These are phyloP conservation scores for Calliopsis andreniformis DNA, from an alignment of 1,140 invertebrate species.

Conservation along the genomic window DNA sequence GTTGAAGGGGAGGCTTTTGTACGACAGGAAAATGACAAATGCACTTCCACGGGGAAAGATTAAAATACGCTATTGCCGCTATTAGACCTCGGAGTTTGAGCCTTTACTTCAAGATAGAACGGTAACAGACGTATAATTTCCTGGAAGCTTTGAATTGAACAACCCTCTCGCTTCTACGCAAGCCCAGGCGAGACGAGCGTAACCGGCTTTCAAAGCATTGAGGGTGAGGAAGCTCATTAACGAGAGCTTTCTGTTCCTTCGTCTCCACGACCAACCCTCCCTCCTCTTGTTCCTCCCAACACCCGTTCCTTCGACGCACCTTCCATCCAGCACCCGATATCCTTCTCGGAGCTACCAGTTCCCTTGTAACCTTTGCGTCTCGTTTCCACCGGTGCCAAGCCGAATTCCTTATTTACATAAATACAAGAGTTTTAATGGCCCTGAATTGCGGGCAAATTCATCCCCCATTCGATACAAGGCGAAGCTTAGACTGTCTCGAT, in stretches of 20 bases:
- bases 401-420: slow-evolving; percentile 74
- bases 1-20: slow-evolving; percentile 57
- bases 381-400: slow-evolving; percentile 31
- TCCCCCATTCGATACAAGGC: background rate
- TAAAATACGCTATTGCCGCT: slow-evolving; percentile 76
- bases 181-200: slow-evolving; percentile 71
- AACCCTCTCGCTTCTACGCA: slow-evolving; percentile 64
- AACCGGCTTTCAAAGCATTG: slow-evolving; percentile 76
- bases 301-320: slow-evolving; percentile 49
- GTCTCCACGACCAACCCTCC: slow-evolving; percentile 23
- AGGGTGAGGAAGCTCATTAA: slow-evolving; percentile 82
- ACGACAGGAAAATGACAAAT: slow-evolving; percentile 62
- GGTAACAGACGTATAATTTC: slow-evolving; percentile 80
- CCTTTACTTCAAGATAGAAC: slow-evolving; percentile 67
- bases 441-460: slow-evolving; percentile 51
- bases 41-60: slow-evolving; percentile 65
- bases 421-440: slow-evolving; percentile 65
- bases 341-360: slow-evolving; percentile 49
- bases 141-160: slow-evolving; percentile 77
- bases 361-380: slow-evolving; percentile 22
- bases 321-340: slow-evolving; percentile 56
- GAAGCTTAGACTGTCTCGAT: background rate
- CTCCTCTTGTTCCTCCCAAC: too few species aligned
- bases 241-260: slow-evolving; percentile 77
- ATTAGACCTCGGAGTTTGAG: slow-evolving; percentile 70